phyloP scores from a whole-genome alignment of 1,140 invertebrate species.

The Hermetia illucens region DNA sequence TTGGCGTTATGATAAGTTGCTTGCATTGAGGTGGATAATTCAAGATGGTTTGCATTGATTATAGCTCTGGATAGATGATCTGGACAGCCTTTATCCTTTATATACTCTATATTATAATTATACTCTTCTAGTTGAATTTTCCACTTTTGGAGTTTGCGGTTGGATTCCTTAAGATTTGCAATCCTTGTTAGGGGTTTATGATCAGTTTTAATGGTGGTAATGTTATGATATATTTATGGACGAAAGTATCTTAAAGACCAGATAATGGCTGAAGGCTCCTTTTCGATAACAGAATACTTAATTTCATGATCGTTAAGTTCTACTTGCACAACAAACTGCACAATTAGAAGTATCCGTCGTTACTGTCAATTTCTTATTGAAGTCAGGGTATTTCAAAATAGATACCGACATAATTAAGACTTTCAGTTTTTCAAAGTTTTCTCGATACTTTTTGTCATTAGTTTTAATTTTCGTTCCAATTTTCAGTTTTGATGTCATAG shows the following conservation, averaged over 20 bases:
- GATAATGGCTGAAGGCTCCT: conserved; percentile 36
- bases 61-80: too few species aligned
- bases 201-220: conserved; percentile 35
- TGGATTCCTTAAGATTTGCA: conserved; percentile 16
- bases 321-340: conserved; percentile 11
- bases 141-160: conserved; percentile 9
- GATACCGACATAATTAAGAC: not conserved
- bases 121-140: conserved; percentile 11
- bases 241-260: conserved; percentile 32
- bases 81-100: conserved; percentile 10
- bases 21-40: too few species aligned
- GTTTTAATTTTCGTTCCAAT: too few species aligned
- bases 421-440: not conserved
- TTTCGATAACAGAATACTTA: conserved; percentile 28
- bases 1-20: too few species aligned
- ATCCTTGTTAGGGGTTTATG: conserved; percentile 33
- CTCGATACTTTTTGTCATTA: too few species aligned
- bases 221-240: conserved; percentile 30
- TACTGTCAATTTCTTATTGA: conserved; percentile 9
- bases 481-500: not conserved
- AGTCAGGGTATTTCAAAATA: conserved; percentile 11
- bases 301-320: conserved; percentile 26
- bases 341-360: conserved; percentile 11
- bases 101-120: conserved; percentile 11
- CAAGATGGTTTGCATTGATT: too few species aligned